These are phyloP conservation scores for Antechinus stuartii DNA, from an alignment of 2,113 vertebrate species.

Conservation along the genomic window DNA sequence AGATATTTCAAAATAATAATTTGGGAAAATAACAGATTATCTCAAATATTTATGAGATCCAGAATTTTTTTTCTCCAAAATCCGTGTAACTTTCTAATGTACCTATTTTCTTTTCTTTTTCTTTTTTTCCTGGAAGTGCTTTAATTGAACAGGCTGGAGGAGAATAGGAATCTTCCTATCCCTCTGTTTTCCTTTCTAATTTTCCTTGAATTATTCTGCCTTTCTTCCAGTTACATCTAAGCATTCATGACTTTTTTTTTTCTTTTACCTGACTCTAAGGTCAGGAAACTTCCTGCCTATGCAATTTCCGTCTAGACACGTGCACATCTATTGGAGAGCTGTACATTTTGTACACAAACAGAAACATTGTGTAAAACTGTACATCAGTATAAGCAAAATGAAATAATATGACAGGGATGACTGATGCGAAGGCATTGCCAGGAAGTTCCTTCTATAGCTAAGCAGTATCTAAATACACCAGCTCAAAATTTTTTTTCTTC, in stretches of 20 bases:
- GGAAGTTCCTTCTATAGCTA: neutral
- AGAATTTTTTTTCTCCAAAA: neutral
- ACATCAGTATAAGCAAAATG: neutral
- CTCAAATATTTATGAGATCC: neutral
- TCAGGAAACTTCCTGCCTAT: neutral
- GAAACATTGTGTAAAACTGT: neutral
- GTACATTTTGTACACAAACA: neutral
- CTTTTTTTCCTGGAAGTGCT: neutral
- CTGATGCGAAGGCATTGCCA: neutral
- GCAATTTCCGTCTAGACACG: neutral
- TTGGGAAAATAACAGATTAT: neutral
- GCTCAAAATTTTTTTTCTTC: neutral
- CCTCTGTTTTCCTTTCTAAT: neutral
- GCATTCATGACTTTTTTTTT: neutral
- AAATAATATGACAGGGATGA: neutral
- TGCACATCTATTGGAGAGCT: neutral
- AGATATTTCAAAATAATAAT: neutral
- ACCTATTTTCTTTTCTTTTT: too few species aligned
- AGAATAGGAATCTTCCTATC: neutral
- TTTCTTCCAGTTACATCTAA: neutral
- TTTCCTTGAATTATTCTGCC: neutral
- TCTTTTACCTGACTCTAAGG: neutral
- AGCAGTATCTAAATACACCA: neutral
- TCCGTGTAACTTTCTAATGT: neutral
- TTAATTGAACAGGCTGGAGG: neutral